Conservation (phyloP, 2,113 vertebrate species). For the Nycticorax nycticorax region DNA sequence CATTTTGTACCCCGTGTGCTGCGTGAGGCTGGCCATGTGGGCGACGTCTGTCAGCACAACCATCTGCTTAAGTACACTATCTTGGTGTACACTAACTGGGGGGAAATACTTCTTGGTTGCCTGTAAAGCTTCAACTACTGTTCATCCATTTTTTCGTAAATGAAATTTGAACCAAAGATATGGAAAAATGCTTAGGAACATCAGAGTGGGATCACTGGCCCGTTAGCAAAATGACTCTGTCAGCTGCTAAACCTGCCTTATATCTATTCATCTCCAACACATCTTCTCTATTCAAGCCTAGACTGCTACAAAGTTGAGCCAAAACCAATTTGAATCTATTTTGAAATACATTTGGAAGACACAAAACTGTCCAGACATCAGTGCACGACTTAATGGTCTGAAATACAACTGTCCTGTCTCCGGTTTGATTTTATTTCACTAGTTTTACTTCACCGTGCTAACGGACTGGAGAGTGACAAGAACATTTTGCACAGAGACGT, state of each 20-base stretch:
- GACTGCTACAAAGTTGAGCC: background rate
- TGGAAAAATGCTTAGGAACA: background rate
- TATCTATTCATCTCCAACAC: background rate
- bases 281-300: background rate
- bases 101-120: background rate
- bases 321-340: background rate
- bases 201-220: background rate
- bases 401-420: background rate
- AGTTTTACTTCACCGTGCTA: conserved; percentile 1
- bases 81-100: background rate
- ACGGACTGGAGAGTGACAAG: background rate
- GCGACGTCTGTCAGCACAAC: background rate
- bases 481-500: background rate
- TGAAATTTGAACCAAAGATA: background rate
- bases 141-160: background rate
- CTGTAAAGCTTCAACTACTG: background rate
- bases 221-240: background rate
- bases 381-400: background rate
- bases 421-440: background rate
- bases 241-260: background rate
- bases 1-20: background rate
- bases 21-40: background rate
- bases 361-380: background rate
- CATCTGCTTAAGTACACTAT: background rate
- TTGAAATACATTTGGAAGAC: background rate